Conservation (phyloP, 2,888 invertebrate genomes). For the Lepidochrysops patricia region DNA sequence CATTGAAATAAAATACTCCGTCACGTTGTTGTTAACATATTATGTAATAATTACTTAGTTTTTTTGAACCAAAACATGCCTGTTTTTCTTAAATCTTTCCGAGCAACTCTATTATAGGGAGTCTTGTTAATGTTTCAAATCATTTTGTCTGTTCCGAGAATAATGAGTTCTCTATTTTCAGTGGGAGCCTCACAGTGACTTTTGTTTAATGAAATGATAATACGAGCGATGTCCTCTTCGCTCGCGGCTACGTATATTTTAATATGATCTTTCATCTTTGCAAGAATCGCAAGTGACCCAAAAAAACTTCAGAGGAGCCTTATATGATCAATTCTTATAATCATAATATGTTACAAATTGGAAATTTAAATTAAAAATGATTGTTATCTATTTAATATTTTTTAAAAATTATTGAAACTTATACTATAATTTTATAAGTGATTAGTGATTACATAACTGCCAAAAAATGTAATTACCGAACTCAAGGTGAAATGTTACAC, state of each 20-base stretch:
- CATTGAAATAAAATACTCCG: conserved; percentile 31
- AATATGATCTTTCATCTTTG: not conserved
- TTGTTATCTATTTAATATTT: too few relatives aligned
- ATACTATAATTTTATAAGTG: too few relatives aligned
- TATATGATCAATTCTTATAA: not conserved
- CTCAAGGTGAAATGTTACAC: not conserved
- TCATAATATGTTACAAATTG: not conserved
- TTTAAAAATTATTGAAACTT: too few relatives aligned
- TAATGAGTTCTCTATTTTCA: conserved; percentile 72
- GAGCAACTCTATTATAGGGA: conserved; percentile 68
- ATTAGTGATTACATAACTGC: too few relatives aligned
- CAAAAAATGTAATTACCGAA: not conserved
- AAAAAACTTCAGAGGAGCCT: not conserved
- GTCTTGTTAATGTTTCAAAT: conserved; percentile 74
- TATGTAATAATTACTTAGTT: conserved; percentile 46
- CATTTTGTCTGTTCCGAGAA: conserved; percentile 66
- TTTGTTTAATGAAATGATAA: conserved; percentile 75
- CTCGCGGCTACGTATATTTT: conserved; percentile 61
- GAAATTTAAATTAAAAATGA: not conserved
- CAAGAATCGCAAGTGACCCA: not conserved
- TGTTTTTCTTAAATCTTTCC: conserved; percentile 71
- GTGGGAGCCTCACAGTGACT: conserved; percentile 69
- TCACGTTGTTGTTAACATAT: conserved; percentile 25
- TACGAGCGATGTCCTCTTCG: conserved; percentile 69
- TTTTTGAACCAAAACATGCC: conserved; percentile 45